A percentile compares a stretch with the other conserved stretches of the same genome.
Conservation (phyloP, 1,140 invertebrate genomes). For the Ceratoteleas bidentatus region DNA sequence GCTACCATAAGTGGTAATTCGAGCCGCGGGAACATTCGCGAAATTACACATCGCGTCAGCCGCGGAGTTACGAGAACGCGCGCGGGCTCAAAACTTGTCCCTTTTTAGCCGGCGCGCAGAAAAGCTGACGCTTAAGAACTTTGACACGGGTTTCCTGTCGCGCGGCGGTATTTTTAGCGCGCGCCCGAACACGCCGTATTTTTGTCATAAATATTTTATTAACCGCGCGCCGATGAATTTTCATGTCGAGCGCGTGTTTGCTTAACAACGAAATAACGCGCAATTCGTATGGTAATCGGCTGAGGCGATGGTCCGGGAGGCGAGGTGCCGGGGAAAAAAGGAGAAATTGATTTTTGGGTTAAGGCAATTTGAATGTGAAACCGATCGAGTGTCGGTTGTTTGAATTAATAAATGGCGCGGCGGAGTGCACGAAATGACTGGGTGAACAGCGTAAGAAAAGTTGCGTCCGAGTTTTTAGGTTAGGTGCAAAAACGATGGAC, state of each 20-base stretch:
- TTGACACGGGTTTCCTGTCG: constrained; percentile 24
- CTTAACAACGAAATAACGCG: constrained; percentile 27
- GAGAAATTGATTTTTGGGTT: too few relatives aligned
- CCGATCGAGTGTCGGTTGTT: too few relatives aligned
- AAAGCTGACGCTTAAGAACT: constrained; percentile 18
- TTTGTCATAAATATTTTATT: constrained; percentile 30
- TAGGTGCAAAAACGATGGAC: too few relatives aligned
- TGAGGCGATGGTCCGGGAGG: too few relatives aligned
- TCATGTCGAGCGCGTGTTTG: constrained; percentile 23
- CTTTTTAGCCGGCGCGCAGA: not conserved
- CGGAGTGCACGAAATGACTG: too few relatives aligned
- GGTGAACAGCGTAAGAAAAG: too few relatives aligned
- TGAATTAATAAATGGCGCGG: too few relatives aligned
- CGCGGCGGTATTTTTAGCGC: constrained; percentile 8
- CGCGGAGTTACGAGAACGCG: constrained; percentile 46
- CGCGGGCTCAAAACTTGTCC: constrained; percentile 7
- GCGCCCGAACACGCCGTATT: not conserved
- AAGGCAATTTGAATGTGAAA: too few relatives aligned
- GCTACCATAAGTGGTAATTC: constrained; percentile 65
- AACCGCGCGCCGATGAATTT: constrained; percentile 25
- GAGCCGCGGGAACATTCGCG: constrained; percentile 27
- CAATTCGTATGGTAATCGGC: constrained; percentile 23
- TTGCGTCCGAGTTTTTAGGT: too few relatives aligned
- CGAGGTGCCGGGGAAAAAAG: too few relatives aligned
- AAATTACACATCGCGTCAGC: constrained; percentile 63